Evolutionary conservation across 2,113 vertebrate species (phyloP), one percentile per base, ranked within the genome.

Genomic region (Genyomyrus donnyi): DNA sequence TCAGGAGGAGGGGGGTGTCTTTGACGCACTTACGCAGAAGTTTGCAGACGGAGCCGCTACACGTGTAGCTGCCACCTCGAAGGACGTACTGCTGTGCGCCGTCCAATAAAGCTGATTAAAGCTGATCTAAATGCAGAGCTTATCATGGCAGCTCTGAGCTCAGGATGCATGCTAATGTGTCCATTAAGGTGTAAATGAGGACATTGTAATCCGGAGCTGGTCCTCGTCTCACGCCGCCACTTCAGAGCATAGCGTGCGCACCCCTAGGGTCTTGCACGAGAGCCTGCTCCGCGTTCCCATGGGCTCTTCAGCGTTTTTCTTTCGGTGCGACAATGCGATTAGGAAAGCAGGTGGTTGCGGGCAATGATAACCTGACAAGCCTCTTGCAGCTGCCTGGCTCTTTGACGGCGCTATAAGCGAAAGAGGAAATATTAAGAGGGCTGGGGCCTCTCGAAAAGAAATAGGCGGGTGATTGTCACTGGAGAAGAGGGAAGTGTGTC

Each of bases 151-250:
- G n/a, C 5, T 19, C 46, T 21, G 53, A 48, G 88, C 58, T 21
- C 62, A 15, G 88, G 15, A 35, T 27, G 35, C 89, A 84, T 89
- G 89, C 31, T 56, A 84, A 84, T 89, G 39, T 49, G 21, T 53
- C 74, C 74, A 89, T 84, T 58, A 89, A 89, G 39, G 89, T 84
- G 50, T 85, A 89, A 53, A 85, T 66, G 53, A 88, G 52, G 31
- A 66, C 87, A 88, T 62, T 42, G 56, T 45, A 62, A 62, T 62
- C 53, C 19, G 21, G 3, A 13, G 85, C 85, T 17, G 49, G 46
- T 52, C 49, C 49, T 17, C 45, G 24, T 45, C 31, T 56, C 46
- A 56, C 15, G 35, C 52, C 50, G 27, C 86, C 27, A 17, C 50
- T 56, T 53, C 24, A 56, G 48, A 52, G 48, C 11, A 17, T 15